These are phyloP conservation scores for Neosilurus hyrtlii DNA, from an alignment of 2,797 vertebrate species.

Conservation along the genomic window DNA sequence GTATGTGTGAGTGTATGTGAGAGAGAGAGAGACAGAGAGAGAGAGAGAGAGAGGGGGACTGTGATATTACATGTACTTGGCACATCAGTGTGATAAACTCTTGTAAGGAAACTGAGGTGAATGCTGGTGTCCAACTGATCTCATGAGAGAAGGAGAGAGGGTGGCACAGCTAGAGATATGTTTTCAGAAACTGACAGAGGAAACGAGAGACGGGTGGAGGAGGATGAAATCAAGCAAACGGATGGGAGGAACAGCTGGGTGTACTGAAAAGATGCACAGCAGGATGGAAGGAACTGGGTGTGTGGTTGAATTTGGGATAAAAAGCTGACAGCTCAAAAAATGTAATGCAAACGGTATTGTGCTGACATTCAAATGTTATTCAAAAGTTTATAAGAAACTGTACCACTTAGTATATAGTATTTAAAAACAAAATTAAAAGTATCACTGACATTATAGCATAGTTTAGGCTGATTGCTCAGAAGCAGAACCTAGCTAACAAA, in stretches of 20 bases:
- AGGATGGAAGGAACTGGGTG: constrained; percentile 22
- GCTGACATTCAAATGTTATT: neutral
- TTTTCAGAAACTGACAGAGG: constrained; percentile 34
- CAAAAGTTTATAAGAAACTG: neutral
- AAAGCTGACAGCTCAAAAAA: constrained; percentile 13
- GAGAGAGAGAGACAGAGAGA: neutral
- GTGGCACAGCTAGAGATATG: constrained; percentile 28
- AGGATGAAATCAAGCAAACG: constrained; percentile 32
- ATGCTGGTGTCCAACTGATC: constrained; percentile 20
- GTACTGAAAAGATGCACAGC: constrained; percentile 32
- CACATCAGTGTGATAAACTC: constrained; percentile 11
- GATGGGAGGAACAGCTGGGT: constrained; percentile 35
- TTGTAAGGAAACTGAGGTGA: constrained; percentile 13
- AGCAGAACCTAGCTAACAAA: neutral
- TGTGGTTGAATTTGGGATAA: constrained; percentile 23
- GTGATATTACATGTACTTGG: neutral
- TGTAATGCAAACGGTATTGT: neutral
- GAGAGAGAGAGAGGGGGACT: neutral
- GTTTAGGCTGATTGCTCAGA: neutral
- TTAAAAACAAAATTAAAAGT: neutral
- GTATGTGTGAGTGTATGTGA: constrained; percentile 6
- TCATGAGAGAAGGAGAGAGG: constrained; percentile 32
- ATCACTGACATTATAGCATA: neutral
- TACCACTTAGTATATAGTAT: neutral
- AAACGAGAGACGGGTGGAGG: constrained; percentile 38